Conservation (phyloP, 2,797 vertebrate genomes). For the Hydrolagus colliei region DNA sequence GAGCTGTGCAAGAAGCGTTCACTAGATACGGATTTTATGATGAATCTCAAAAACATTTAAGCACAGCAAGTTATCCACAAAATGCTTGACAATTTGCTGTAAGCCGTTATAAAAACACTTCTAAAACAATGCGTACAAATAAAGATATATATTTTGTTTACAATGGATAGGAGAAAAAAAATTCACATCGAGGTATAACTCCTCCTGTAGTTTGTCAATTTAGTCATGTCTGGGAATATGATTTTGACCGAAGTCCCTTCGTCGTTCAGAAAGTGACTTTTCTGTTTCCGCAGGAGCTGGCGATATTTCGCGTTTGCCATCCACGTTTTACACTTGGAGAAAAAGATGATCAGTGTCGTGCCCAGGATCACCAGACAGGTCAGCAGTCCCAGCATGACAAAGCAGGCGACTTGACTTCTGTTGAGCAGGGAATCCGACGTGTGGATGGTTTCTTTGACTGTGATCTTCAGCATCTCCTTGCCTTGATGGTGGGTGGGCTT, state of each 20-base stretch:
- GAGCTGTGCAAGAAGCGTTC: not conserved
- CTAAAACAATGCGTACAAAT: not conserved
- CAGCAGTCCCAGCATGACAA: slow-evolving; percentile 80
- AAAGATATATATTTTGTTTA: not conserved
- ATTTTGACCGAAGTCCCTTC: slow-evolving; percentile 77
- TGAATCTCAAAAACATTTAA: slow-evolving; percentile 9
- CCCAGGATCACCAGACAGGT: slow-evolving; percentile 84
- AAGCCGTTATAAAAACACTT: not conserved
- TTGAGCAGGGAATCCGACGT: slow-evolving; percentile 62
- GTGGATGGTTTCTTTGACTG: slow-evolving; percentile 74
- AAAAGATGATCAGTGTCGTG: slow-evolving; percentile 78
- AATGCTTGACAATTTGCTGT: not conserved
- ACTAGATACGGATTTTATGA: not conserved
- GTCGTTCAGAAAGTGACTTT: slow-evolving; percentile 66
- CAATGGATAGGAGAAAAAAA: not conserved
- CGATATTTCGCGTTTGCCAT: slow-evolving; percentile 77
- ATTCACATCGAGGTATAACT: slow-evolving; percentile 73
- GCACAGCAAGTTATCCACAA: not conserved
- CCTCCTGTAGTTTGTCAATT: slow-evolving; percentile 69
- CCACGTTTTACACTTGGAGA: slow-evolving; percentile 84
- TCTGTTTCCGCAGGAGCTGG: slow-evolving; percentile 74
- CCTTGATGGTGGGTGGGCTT: slow-evolving; percentile 62
- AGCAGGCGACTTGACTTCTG: slow-evolving; percentile 81
- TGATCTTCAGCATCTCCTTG: slow-evolving; percentile 77
- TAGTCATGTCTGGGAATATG: slow-evolving; percentile 84